Percentiles rank a stretch among this genome's conserved stretches.
phyloP scores from a whole-genome alignment of 2,888 invertebrate genomes.

The Troides oblongomaculatus region DNA sequence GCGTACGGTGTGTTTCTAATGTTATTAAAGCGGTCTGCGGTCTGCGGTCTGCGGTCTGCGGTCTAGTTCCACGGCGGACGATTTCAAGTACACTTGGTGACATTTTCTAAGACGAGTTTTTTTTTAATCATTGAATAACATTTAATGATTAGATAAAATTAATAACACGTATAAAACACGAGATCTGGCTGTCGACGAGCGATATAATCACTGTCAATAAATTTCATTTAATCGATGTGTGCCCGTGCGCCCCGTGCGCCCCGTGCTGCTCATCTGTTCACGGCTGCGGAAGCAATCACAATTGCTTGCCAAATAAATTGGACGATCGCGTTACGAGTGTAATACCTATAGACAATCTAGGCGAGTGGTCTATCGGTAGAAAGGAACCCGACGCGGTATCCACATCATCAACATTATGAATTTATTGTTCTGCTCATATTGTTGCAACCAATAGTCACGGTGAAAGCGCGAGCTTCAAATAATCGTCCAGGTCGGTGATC shows the following conservation, averaged over 20 bases:
- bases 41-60: no score
- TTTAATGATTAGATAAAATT: no score
- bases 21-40: no score
- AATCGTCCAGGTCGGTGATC: no score
- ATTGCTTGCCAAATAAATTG: neutral
- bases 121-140: no score
- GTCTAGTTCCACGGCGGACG: no score
- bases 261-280: neutral
- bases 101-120: no score
- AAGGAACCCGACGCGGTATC: conserved; percentile 34
- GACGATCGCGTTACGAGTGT: neutral
- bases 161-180: no score
- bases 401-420: conserved; percentile 5
- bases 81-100: no score
- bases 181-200: conserved; percentile 45
- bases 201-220: conserved; percentile 53
- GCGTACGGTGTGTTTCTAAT: no score
- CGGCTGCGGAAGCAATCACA: conserved; percentile 12
- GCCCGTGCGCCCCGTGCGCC: conserved; percentile 34
- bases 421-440: conserved; percentile 10
- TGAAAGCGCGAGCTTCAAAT: conserved; percentile 16
- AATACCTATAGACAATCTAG: conserved; percentile 30
- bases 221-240: conserved; percentile 60
- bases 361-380: conserved; percentile 32
- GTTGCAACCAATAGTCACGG: neutral